Evolutionary conservation across 1,140 invertebrate species (phyloP).

Genomic region (Cardiocondyla obscurior): DNA sequence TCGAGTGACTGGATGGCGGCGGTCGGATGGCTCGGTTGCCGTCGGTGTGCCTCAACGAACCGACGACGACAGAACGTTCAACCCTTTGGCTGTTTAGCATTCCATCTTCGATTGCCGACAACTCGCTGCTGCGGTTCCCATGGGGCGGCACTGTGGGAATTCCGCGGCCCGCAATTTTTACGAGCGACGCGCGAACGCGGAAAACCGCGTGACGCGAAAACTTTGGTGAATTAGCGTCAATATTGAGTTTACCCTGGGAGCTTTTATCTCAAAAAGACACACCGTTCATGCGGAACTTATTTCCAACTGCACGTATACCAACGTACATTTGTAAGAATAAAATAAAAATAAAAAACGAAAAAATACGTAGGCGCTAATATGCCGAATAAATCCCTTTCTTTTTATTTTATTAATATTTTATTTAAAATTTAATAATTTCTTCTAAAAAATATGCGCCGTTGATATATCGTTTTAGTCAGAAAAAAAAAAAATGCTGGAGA

Average conservation of each 20-base stretch:
- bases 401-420: background rate
- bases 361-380: background rate
- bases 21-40: constrained; percentile 54
- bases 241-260: background rate
- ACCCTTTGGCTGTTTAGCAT: constrained; percentile 84
- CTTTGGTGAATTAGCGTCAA: constrained; percentile 46
- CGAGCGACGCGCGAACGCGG: constrained; percentile 43
- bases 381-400: background rate
- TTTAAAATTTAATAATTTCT: background rate
- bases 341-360: background rate
- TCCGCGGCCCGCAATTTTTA: constrained; percentile 58
- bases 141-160: constrained; percentile 47
- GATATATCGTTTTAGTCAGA: constrained; percentile 10
- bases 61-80: constrained; percentile 73
- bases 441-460: background rate
- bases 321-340: background rate
- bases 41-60: constrained; percentile 63
- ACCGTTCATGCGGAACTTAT: background rate
- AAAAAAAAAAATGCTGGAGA: background rate
- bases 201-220: background rate
- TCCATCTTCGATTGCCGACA: constrained; percentile 82
- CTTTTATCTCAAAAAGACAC: background rate
- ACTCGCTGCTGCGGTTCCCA: constrained; percentile 64
- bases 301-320: background rate
- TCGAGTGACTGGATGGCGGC: constrained; percentile 45